Base-by-base conservation (phyloP, 2,113 vertebrate species). In the Paraplagusia blochii region DNA sequence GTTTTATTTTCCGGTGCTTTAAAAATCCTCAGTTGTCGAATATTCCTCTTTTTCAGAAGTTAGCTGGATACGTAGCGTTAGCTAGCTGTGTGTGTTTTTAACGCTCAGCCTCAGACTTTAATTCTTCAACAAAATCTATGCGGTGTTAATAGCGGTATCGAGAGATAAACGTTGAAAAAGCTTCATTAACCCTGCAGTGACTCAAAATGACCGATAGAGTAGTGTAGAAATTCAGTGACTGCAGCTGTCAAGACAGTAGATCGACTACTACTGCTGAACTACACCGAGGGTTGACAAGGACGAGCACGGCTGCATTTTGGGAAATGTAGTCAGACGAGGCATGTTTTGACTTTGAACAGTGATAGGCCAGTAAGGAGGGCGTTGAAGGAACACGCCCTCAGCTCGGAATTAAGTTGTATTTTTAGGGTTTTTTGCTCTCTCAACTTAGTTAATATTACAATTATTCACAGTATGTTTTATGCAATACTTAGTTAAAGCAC, bases 281-380 rank as follows among this genome's bases (percentile, higher is more conserved):
- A 53, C 57, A 57, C 44, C 0, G 36, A 39, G 51, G 39, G 57
- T 69, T 76, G 79, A 66, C 69, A 84, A 82, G 85, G 74, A 61
- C 76, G 74, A 70, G 56, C 18, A 16, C 17, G 0, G 4, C 0
- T 19, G 90, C 42, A 87, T 87, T 81, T 5, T 87, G 91, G 91
- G 88, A 83, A 81, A 79, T 81, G 87, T 0, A 89, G 89, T 90
- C 11, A 13, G 4, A 4, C 0, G 0, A n/a, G 19, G 5, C 12
- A 29, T 10, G 53, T 14, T 44, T 44, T 51, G 88, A 91, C 15
- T 44, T 44, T 51, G 88, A 91, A 14, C 11, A 42, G 9, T 49
- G 88, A 91, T 90, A 83, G 90, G 90, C 63, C 72, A n/a, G 52
- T 59, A 63, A 29, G 62, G 78, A 81, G 87, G 88, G 89, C 79